A percentile compares a stretch with the other conserved stretches of the same genome.
These are phyloP conservation scores for Kryptolebias ocellatus DNA, from an alignment of 2,797 vertebrate genomes.

Conservation along the genomic window DNA sequence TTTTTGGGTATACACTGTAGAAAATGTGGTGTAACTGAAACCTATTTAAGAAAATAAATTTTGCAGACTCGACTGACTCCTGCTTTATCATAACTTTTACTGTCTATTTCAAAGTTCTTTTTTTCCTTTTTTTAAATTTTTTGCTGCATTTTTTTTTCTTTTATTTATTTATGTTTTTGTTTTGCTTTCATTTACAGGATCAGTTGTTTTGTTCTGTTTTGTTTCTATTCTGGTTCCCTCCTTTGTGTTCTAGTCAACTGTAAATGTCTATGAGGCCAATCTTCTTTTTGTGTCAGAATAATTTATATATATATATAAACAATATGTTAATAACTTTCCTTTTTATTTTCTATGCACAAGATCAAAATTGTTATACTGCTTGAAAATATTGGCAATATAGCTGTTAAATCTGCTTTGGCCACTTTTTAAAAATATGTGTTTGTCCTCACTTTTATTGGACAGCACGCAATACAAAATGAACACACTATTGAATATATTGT, in stretches of 20 bases:
- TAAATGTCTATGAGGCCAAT: slow-evolving; percentile 80
- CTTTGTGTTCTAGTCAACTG: slow-evolving; percentile 77
- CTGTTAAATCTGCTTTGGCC: slow-evolving; percentile 74
- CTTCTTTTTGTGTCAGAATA: slow-evolving; percentile 77
- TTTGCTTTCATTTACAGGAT: slow-evolving; percentile 77
- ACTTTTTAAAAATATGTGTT: slow-evolving; percentile 69
- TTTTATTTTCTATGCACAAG: slow-evolving; percentile 79
- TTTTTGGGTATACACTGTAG: slow-evolving; percentile 67
- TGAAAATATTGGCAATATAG: slow-evolving; percentile 79
- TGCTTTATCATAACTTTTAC: slow-evolving; percentile 81
- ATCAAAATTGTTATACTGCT: slow-evolving; percentile 75
- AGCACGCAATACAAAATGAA: slow-evolving; percentile 75
- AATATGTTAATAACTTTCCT: slow-evolving; percentile 76
- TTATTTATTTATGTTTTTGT: background rate
- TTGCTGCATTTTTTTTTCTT: slow-evolving; percentile 72
- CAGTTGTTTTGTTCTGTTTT: slow-evolving; percentile 69
- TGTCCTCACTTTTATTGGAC: slow-evolving; percentile 76
- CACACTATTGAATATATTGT: slow-evolving; percentile 61
- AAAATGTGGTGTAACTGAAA: slow-evolving; percentile 67
- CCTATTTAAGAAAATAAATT: slow-evolving; percentile 68
- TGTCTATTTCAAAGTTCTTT: slow-evolving; percentile 80
- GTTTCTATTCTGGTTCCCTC: slow-evolving; percentile 73
- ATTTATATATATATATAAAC: slow-evolving; percentile 59
- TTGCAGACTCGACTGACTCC: slow-evolving; percentile 77
- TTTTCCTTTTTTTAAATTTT: slow-evolving; percentile 75